Conservation (phyloP, 2,113 vertebrate genomes). For the Dasypus novemcinctus region DNA sequence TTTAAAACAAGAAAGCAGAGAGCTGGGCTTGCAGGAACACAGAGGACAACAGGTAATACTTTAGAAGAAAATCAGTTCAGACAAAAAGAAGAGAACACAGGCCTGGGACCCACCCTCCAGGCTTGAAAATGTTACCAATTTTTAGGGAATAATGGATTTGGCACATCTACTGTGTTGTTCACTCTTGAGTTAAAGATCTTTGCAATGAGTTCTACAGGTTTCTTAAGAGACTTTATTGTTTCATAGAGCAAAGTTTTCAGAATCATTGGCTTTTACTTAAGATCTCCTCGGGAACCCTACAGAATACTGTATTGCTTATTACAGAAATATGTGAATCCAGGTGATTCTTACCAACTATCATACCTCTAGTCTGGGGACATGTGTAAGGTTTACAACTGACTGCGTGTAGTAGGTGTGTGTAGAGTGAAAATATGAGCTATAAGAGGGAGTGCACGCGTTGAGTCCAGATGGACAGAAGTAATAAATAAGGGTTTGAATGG, state of each 20-base stretch:
- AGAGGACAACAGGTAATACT: neutral
- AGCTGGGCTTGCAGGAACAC: neutral
- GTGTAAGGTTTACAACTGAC: neutral
- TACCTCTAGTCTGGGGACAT: neutral
- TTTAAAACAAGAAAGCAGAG: too few species aligned
- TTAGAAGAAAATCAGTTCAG: slow-evolving; percentile 7
- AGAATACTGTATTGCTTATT: neutral
- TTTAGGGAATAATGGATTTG: neutral
- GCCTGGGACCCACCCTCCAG: neutral
- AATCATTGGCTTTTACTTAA: neutral
- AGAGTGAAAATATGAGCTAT: neutral
- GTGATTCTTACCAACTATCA: neutral
- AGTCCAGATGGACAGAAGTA: neutral
- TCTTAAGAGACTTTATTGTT: slow-evolving; percentile 13
- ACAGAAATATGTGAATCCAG: slow-evolving; percentile 3
- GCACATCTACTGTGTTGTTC: neutral
- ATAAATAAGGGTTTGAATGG: slow-evolving; percentile 1
- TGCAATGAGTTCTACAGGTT: neutral
- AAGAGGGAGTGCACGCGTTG: neutral
- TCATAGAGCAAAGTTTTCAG: neutral
- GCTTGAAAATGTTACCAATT: neutral
- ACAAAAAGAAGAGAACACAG: neutral
- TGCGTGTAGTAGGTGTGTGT: neutral
- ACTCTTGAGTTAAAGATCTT: neutral
- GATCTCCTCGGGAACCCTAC: neutral